phyloP scores from a whole-genome alignment of 2,113 vertebrate species.

The Anoura caudifer region DNA sequence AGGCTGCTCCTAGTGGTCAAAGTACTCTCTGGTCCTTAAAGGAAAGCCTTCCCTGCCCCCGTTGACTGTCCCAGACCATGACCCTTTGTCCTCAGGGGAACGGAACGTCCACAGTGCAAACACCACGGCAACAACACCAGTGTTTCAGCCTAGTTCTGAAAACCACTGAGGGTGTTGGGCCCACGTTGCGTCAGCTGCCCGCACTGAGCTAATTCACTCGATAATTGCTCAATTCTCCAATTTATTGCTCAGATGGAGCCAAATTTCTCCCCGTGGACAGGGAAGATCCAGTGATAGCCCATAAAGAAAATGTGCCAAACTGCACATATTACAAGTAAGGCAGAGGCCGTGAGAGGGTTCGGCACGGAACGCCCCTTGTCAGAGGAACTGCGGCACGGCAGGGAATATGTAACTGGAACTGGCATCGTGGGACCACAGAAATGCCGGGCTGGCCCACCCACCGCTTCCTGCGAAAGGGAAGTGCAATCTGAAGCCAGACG shows the following conservation, averaged over 20 bases:
- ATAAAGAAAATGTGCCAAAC: background rate
- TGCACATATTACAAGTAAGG: slow-evolving; percentile 2
- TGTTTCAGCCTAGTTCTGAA: slow-evolving; percentile 25
- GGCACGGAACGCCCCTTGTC: rapidly evolving
- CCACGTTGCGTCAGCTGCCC: slow-evolving; percentile 17
- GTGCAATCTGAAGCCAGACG: background rate
- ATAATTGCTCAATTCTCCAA: slow-evolving; percentile 65
- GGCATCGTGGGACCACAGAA: background rate
- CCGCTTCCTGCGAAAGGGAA: background rate
- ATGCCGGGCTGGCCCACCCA: background rate
- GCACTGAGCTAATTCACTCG: slow-evolving; percentile 59
- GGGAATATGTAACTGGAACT: background rate
- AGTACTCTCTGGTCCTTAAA: background rate
- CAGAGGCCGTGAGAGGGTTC: background rate
- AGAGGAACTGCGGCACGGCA: background rate
- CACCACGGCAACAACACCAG: background rate
- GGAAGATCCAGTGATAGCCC: slow-evolving; percentile 2
- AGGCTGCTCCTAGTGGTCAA: background rate
- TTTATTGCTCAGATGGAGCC: slow-evolving; percentile 47
- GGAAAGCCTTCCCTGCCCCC: background rate
- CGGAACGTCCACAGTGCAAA: background rate
- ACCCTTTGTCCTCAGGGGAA: background rate
- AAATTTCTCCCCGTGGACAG: slow-evolving; percentile 45
- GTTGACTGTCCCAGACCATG: background rate
- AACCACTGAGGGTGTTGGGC: background rate